These are phyloP conservation scores for Sardinella longiceps DNA, from an alignment of 2,797 vertebrate species.

Conservation along the genomic window DNA sequence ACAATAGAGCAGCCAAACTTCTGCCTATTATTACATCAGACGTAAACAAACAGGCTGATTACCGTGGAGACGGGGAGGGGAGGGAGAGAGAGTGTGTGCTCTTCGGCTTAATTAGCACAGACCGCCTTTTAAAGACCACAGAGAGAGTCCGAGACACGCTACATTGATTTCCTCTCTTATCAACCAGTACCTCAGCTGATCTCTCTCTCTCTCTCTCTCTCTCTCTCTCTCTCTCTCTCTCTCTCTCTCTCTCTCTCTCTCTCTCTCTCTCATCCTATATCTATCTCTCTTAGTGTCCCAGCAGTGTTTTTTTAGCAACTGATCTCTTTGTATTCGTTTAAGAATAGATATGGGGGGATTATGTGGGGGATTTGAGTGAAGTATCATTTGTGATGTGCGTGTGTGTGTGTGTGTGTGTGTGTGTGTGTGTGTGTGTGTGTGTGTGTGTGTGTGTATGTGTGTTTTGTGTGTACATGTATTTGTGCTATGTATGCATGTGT, in stretches of 20 bases:
- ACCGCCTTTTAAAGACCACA: slow-evolving; percentile 35
- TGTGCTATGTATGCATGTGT: no score
- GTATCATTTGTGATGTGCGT: neutral
- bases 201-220: neutral
- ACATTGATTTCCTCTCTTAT: slow-evolving; percentile 43
- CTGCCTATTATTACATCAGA: slow-evolving; percentile 47
- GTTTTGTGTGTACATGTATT: neutral
- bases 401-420: neutral
- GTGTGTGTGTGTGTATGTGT: neutral
- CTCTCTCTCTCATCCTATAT: neutral
- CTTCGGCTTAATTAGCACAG: slow-evolving; percentile 46
- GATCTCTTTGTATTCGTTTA: neutral
- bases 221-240: neutral
- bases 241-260: neutral
- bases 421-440: neutral
- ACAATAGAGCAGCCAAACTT: slow-evolving; percentile 47
- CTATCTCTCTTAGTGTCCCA: neutral
- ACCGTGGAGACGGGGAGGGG: slow-evolving; percentile 39
- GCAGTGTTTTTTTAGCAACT: neutral
- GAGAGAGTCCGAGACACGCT: slow-evolving; percentile 32
- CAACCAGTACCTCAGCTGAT: slow-evolving; percentile 1
- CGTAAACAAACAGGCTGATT: slow-evolving; percentile 55
- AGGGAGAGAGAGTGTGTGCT: neutral
- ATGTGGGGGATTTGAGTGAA: no score
- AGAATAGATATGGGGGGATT: neutral